A percentile compares a stretch with the other conserved stretches of the same genome.
Evolutionary conservation across 1,140 invertebrate species (phyloP).

Genomic region (Brachionus rotundiformis): DNA sequence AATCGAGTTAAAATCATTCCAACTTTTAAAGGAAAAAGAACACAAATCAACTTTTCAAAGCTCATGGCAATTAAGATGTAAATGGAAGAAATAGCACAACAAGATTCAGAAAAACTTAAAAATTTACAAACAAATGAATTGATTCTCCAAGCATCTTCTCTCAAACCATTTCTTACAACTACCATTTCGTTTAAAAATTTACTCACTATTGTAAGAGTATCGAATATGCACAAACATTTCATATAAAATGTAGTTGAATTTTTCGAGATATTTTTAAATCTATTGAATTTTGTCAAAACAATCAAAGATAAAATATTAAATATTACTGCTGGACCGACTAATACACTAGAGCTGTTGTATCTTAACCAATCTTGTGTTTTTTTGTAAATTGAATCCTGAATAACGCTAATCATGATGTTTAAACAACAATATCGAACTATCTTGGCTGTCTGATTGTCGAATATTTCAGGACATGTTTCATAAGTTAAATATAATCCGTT

Average conservation of each 20-base stretch:
- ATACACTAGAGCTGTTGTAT: slow-evolving; percentile 27
- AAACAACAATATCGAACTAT: slow-evolving; percentile 39
- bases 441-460: slow-evolving; percentile 33
- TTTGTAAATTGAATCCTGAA: slow-evolving; percentile 41
- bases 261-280: neutral
- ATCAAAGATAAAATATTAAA: slow-evolving; percentile 44
- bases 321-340: slow-evolving; percentile 40
- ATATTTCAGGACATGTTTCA: slow-evolving; percentile 39
- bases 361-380: slow-evolving; percentile 48
- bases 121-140: slow-evolving; percentile 40
- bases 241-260: slow-evolving; percentile 46
- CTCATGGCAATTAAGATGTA: slow-evolving; percentile 47
- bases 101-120: slow-evolving; percentile 41
- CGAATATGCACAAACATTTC: slow-evolving; percentile 49
- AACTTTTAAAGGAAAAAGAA: slow-evolving; percentile 29
- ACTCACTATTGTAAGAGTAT: slow-evolving; percentile 19
- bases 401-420: slow-evolving; percentile 1
- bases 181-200: slow-evolving; percentile 48
- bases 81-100: slow-evolving; percentile 25
- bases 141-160: neutral
- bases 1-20: slow-evolving; percentile 8
- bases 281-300: neutral
- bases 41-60: slow-evolving; percentile 42
- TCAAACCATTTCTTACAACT: slow-evolving; percentile 28
- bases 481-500: slow-evolving; percentile 33